Conservation (phyloP, 2,888 invertebrate species). For the Cheilosia grossa region DNA sequence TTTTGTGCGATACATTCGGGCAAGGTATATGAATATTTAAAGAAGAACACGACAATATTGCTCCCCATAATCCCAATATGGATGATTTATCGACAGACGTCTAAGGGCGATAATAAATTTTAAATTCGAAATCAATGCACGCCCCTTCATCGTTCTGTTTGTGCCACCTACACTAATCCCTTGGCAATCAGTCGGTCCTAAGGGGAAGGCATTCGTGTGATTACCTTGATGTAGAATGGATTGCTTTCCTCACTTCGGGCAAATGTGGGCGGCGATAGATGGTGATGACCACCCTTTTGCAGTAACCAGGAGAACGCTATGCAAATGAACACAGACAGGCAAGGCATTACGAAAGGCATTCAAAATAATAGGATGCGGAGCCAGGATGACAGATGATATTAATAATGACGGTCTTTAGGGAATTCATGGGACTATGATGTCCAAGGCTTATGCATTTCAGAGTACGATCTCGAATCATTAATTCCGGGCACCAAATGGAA, state of each 20-base stretch:
- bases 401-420: slow-evolving; percentile 57
- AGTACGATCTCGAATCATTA: slow-evolving; percentile 21
- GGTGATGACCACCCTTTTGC: slow-evolving; percentile 36
- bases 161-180: slow-evolving; percentile 40
- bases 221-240: slow-evolving; percentile 70
- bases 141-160: slow-evolving; percentile 37
- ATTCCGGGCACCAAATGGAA: slow-evolving; percentile 2
- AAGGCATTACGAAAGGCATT: slow-evolving; percentile 56
- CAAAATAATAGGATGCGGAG: slow-evolving; percentile 41
- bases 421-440: slow-evolving; percentile 49
- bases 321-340: slow-evolving; percentile 55
- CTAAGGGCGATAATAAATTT: slow-evolving; percentile 68
- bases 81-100: slow-evolving; percentile 64
- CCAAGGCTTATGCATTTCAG: slow-evolving; percentile 51
- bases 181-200: slow-evolving; percentile 50
- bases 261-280: slow-evolving; percentile 28
- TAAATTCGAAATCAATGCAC: slow-evolving; percentile 57
- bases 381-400: slow-evolving; percentile 63
- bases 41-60: slow-evolving; percentile 42
- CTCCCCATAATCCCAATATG: slow-evolving; percentile 58
- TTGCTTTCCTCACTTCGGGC: slow-evolving; percentile 64
- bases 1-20: slow-evolving; percentile 27
- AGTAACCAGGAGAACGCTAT: slow-evolving; percentile 39
- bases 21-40: slow-evolving; percentile 67
- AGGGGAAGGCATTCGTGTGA: slow-evolving; percentile 63